Evolutionary conservation across 2,113 vertebrate species (phyloP), one percentile per base, ranked within the genome.

Genomic region (Varanus komodoensis): DNA sequence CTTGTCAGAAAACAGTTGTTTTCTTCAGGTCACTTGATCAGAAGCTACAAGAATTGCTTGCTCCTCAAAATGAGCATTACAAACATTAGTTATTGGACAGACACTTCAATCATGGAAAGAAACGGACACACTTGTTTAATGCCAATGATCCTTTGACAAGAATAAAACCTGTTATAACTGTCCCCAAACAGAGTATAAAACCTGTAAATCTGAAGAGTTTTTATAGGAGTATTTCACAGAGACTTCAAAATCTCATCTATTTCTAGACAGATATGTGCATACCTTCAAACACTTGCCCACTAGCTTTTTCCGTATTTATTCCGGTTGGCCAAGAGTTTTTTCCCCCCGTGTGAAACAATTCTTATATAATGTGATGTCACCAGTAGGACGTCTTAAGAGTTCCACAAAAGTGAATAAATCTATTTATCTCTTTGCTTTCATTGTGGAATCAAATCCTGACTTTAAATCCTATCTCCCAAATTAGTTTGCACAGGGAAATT

Each of bases 381-480:
- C 0, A 0, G 61, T 27, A 17, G 15, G 1, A 44, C 0, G 0
- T 0, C 6, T 17, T 0, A 48, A 69, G 11, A 7, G 44, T 0
- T 0, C 48, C 67, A 92, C 90, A 81, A 1, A 38, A 91, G 84
- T 3, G 50, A 64, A 3, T 50, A 23, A 34, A 50, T 80, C 6
- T 38, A 86, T 73, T 52, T 54, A 2, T 17, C 6, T 82, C n/a
- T 52, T 75, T 79, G 9, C 6, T 27, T 19, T 92, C 89, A 19
- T 77, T 64, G 38, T 27, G 25, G 32, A 86, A 15, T 23, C 82
- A 82, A 54, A 89, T 61, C 14, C 25, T 0, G 2, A 74, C 68
- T 8, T 23, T 17, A 87, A 91, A 54, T 17, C 75, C 8, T 3
- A 89, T 89, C 89, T 87, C 21, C 44, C 3, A 0, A 61, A 23